These are phyloP conservation scores for Calcarius lapponicus DNA, from an alignment of 2,797 vertebrate genomes.

Conservation along the genomic window DNA sequence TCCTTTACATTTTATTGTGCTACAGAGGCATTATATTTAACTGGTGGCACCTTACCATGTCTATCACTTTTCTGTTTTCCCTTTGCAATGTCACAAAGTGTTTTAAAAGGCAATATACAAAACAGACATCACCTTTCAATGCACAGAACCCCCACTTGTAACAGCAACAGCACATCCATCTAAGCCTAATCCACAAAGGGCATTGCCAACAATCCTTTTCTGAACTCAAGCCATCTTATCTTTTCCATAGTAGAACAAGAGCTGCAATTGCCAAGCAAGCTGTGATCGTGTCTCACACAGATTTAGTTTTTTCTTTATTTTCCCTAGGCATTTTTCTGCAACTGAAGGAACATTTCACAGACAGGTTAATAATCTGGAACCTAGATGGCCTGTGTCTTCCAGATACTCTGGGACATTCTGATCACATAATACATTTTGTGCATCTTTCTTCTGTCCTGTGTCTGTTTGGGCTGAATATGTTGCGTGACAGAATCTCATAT, in stretches of 20 bases:
- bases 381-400: not conserved
- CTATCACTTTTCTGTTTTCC: not conserved
- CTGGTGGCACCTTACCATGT: not conserved
- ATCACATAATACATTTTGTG: not conserved
- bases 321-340: not conserved
- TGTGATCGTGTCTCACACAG: not conserved
- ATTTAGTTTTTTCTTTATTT: not conserved
- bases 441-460: not conserved
- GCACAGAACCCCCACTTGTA: not conserved
- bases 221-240: not conserved
- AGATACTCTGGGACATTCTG: not conserved
- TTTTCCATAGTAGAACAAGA: not conserved
- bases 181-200: not conserved
- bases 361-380: not conserved
- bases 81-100: not conserved
- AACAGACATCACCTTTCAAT: not conserved
- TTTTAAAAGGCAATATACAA: not conserved
- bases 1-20: not conserved
- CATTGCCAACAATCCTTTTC: not conserved
- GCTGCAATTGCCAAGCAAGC: not conserved
- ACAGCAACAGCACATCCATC: not conserved
- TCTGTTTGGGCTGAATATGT: not conserved
- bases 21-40: constrained; percentile 3
- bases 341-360: not conserved
- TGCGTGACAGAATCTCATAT: not conserved